These are phyloP conservation scores for Ectropis crepuscularia DNA, from an alignment of 2,888 invertebrate genomes.

Conservation along the genomic window DNA sequence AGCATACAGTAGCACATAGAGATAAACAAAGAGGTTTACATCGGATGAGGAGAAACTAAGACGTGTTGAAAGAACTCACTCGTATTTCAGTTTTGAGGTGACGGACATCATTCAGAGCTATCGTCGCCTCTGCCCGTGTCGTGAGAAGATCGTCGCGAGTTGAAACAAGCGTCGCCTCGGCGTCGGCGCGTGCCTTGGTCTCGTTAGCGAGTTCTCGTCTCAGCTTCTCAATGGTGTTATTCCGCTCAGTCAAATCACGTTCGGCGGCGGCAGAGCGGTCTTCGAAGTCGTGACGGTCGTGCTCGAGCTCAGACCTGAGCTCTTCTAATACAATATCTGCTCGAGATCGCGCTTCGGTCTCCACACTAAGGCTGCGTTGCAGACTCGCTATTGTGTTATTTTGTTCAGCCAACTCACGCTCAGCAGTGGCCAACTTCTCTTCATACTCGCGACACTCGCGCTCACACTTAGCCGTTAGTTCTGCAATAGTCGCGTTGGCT, in stretches of 20 bases:
- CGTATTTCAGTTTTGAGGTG: background rate
- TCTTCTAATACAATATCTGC: slow-evolving; percentile 43
- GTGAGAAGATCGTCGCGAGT: slow-evolving; percentile 41
- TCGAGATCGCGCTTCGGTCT: slow-evolving; percentile 48
- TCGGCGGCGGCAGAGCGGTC: background rate
- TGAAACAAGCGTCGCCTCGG: background rate
- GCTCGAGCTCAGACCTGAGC: background rate
- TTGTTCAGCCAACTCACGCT: slow-evolving; percentile 45
- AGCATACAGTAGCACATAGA: background rate
- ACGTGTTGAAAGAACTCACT: background rate
- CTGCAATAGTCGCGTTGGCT: background rate
- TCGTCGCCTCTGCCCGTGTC: slow-evolving; percentile 34
- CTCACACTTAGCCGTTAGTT: background rate
- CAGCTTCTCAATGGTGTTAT: background rate
- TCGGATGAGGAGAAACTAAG: too few species aligned
- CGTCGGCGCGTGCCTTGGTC: slow-evolving; percentile 25
- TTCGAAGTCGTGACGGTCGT: background rate
- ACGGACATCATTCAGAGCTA: background rate
- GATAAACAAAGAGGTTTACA: background rate
- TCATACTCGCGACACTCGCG: background rate
- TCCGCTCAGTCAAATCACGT: background rate
- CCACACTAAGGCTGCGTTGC: slow-evolving; percentile 54
- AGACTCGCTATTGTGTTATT: slow-evolving; percentile 54
- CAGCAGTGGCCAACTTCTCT: slow-evolving; percentile 2
- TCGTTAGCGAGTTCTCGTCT: background rate